Evolutionary conservation across 37 sponge, comb jelly and placozoan species (phyloP).

Genomic region (Diacarnus erythraeanus): DNA sequence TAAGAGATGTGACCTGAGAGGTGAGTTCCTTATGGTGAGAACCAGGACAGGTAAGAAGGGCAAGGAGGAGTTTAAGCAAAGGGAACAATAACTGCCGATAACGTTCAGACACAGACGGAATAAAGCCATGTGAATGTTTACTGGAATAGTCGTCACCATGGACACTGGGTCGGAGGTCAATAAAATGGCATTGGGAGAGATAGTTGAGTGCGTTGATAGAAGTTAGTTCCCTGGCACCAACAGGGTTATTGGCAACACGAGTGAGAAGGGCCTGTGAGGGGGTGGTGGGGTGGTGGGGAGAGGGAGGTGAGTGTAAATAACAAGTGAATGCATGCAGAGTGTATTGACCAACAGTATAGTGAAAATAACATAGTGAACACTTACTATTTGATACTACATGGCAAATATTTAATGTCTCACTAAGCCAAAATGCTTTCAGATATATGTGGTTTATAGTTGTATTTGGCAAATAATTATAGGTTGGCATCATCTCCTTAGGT

Average conservation of each 20-base stretch:
- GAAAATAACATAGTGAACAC: no score
- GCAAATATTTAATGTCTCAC: no score
- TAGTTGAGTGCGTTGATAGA: conserved; percentile 36
- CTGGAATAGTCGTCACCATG: conserved; percentile 16
- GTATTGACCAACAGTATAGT: no score
- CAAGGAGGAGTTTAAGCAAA: conserved; percentile 55
- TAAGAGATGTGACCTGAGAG: conserved; percentile 57
- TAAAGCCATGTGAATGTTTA: conserved; percentile 33
- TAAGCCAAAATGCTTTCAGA: no score
- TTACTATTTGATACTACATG: no score
- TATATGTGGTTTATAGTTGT: no score
- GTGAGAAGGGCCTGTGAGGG: conserved; percentile 75
- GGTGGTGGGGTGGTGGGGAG: no score
- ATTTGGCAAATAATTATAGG: no score
- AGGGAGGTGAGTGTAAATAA: no score
- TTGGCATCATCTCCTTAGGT: no score
- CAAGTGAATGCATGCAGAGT: no score
- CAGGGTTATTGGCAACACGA: conserved; percentile 57
- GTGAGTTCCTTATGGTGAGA: conserved; percentile 62
- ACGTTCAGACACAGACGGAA: conserved; percentile 65
- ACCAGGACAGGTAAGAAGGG: conserved; percentile 64
- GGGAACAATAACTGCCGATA: conserved; percentile 79
- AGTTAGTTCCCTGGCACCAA: conserved; percentile 73
- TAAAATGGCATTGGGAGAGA: conserved; percentile 77
- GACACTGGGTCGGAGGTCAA: conserved; percentile 64